Conservation (phyloP, 1,140 invertebrate species). For the Solenopsis invicta region DNA sequence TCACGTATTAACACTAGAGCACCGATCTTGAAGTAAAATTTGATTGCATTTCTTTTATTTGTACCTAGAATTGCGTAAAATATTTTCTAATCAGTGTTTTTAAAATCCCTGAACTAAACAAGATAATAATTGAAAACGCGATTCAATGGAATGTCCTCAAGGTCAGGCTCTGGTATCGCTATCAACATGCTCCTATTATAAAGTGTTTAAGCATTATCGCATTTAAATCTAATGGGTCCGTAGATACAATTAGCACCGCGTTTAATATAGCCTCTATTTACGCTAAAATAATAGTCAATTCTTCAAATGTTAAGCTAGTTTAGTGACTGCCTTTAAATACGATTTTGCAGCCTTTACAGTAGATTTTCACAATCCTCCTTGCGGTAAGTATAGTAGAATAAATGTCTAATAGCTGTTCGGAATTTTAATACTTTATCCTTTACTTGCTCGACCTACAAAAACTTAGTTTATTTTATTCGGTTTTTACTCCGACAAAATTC, state of each 20-base stretch:
- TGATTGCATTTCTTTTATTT: neutral
- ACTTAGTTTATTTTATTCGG: neutral
- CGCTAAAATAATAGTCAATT: neutral
- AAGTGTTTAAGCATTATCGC: too few relatives aligned
- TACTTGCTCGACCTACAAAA: neutral
- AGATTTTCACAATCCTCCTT: neutral
- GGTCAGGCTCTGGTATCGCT: neutral
- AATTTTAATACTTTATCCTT: neutral
- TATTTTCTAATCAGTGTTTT: neutral
- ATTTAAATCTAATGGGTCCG: too few relatives aligned
- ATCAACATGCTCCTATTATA: too few relatives aligned
- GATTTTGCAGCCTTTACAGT: conserved; percentile 11
- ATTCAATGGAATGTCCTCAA: neutral
- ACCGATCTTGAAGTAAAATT: neutral
- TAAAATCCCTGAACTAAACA: neutral
- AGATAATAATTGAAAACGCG: neutral
- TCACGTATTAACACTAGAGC: neutral
- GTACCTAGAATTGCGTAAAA: neutral
- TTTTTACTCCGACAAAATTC: conserved; percentile 6
- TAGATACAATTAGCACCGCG: neutral
- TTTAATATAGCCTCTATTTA: conserved; percentile 1
- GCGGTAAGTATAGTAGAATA: conserved; percentile 17
- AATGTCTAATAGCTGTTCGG: neutral
- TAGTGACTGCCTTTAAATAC: neutral
- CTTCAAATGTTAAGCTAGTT: neutral